Conservation (phyloP, 1,140 invertebrate species). For the Delia radicum region DNA sequence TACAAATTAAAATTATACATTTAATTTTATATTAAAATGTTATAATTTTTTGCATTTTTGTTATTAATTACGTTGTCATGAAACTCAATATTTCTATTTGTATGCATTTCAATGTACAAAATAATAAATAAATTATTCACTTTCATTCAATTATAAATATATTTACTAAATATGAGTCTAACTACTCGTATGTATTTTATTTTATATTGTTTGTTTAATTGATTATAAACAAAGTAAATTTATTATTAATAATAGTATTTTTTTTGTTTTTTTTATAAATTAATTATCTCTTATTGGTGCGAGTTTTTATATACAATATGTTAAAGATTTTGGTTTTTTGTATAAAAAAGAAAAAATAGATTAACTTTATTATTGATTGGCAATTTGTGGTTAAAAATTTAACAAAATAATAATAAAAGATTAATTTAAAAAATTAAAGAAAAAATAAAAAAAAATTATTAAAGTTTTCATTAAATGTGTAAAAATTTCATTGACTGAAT, state of each 20-base stretch:
- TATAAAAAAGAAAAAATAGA: too few species aligned
- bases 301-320: not conserved
- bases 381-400: too few species aligned
- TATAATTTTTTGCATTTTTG: not conserved
- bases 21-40: not conserved
- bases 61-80: constrained; percentile 47
- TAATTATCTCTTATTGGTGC: not conserved
- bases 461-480: too few species aligned
- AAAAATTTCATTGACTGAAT: too few species aligned
- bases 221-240: not conserved
- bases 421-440: not conserved
- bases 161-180: not conserved
- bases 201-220: not conserved
- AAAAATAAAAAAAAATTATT: not conserved
- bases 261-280: not conserved
- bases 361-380: too few species aligned
- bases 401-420: not conserved
- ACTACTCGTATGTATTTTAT: not conserved
- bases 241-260: not conserved
- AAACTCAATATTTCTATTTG: constrained; percentile 38
- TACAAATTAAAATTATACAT: too few species aligned
- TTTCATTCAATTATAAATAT: not conserved
- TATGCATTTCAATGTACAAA: not conserved
- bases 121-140: not conserved
- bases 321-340: not conserved